Conservation (phyloP, 35 echinoderm and acorn worm genomes). For the Hemicentrotus pulcherrimus region DNA sequence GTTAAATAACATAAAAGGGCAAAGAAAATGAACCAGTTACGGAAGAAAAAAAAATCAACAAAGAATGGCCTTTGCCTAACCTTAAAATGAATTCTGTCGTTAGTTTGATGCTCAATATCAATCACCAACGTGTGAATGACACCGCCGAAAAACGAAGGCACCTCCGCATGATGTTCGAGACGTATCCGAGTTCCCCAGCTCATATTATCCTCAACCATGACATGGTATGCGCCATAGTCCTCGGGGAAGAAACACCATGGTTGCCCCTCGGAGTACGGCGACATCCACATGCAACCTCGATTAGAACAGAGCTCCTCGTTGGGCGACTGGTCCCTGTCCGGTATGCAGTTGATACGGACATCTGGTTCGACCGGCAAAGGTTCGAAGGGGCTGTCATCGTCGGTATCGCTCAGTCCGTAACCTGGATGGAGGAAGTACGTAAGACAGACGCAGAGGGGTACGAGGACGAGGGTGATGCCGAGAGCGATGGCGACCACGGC, state of each 20-base stretch:
- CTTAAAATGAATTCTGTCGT: constrained; percentile 72
- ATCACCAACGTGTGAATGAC: constrained; percentile 55
- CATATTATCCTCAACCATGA: constrained; percentile 37
- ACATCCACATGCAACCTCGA: constrained; percentile 66
- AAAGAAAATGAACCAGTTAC: neutral
- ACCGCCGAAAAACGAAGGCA: constrained; percentile 51
- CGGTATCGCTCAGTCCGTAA: constrained; percentile 19
- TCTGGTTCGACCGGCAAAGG: neutral
- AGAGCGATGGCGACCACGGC: neutral
- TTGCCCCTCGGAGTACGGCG: neutral
- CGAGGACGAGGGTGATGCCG: constrained; percentile 46
- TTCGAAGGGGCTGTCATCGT: constrained; percentile 7
- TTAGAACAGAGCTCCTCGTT: constrained; percentile 54
- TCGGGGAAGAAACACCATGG: constrained; percentile 78
- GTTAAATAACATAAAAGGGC: neutral
- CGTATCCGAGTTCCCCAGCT: constrained; percentile 62
- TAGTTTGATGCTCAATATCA: constrained; percentile 80
- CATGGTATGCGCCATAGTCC: constrained; percentile 68
- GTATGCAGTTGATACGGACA: constrained; percentile 68
- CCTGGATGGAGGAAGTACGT: constrained; percentile 80
- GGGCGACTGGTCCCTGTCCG: constrained; percentile 47
- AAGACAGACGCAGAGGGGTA: constrained; percentile 15
- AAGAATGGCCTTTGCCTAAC: constrained; percentile 8
- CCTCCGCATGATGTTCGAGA: constrained; percentile 42
- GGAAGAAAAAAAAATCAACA: neutral